Conservation (phyloP, 2,888 invertebrate species). For the Tenthredo amoena region DNA sequence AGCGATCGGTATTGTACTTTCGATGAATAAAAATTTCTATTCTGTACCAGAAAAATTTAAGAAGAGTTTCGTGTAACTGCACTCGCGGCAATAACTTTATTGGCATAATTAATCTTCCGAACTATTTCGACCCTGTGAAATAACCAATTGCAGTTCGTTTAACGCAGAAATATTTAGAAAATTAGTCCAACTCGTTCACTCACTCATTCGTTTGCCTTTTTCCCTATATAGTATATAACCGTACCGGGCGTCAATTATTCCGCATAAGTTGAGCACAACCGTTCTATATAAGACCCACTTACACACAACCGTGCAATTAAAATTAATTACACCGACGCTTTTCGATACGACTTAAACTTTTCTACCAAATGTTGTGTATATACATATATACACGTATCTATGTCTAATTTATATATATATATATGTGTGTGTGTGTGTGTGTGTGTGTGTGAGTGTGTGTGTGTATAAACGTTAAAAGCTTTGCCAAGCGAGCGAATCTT, state of each 20-base stretch:
- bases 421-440: neutral
- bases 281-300: neutral
- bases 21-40: no score
- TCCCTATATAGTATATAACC: no score
- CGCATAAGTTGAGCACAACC: slow-evolving; percentile 21
- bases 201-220: no score
- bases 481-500: neutral
- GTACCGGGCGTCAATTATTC: slow-evolving; percentile 1
- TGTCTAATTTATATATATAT: neutral
- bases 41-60: no score
- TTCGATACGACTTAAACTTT: neutral
- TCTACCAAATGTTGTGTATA: neutral
- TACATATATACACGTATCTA: neutral
- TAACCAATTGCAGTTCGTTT: neutral
- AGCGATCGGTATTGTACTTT: no score
- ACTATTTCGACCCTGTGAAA: neutral
- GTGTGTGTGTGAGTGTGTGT: neutral
- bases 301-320: slow-evolving; percentile 25
- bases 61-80: no score
- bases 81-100: neutral
- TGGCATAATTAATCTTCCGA: neutral
- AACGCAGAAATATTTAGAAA: slow-evolving; percentile 13
- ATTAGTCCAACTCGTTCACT: neutral
- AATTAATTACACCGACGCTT: slow-evolving; percentile 33
- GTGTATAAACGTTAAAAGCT: neutral